Percentiles rank a stretch among this genome's conserved stretches.
Evolutionary conservation across 1,140 invertebrate genomes (phyloP).

Genomic region (Trypoxylus dichotomus): DNA sequence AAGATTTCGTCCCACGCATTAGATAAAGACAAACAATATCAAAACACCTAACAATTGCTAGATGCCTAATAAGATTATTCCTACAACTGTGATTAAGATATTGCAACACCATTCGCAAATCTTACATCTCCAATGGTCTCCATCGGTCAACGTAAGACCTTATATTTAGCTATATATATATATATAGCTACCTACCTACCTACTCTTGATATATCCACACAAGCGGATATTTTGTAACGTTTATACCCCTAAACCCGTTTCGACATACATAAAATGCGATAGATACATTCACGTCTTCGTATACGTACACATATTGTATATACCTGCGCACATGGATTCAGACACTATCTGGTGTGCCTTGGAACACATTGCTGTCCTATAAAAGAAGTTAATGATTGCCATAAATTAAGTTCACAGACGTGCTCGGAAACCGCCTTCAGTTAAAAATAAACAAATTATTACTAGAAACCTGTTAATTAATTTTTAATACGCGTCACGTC

Average conservation of each 20-base stretch:
- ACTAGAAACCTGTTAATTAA: slow-evolving; percentile 29
- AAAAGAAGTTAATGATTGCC: slow-evolving; percentile 34
- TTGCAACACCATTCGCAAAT: too few species aligned
- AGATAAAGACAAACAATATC: too few species aligned
- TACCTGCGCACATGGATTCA: slow-evolving; percentile 7
- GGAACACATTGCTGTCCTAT: slow-evolving; percentile 31
- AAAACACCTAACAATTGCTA: too few species aligned
- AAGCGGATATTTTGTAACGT: slow-evolving; percentile 1
- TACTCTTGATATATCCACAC: not conserved
- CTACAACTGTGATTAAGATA: too few species aligned
- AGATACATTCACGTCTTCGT: too few species aligned
- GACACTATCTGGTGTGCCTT: slow-evolving; percentile 31
- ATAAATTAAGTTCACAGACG: slow-evolving; percentile 31
- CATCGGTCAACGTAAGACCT: too few species aligned
- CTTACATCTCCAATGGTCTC: too few species aligned
- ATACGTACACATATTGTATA: not conserved
- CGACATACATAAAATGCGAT: not conserved
- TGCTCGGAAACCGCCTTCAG: slow-evolving; percentile 31
- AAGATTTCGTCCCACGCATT: too few species aligned
- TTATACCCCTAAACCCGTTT: not conserved
- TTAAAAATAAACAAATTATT: slow-evolving; percentile 33
- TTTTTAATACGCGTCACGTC: slow-evolving; percentile 24
- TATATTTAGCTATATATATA: too few species aligned
- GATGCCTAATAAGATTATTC: too few species aligned
- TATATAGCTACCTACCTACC: not conserved